Base-by-base conservation (phyloP, 2,797 vertebrate species). In the Silurus aristotelis region DNA sequence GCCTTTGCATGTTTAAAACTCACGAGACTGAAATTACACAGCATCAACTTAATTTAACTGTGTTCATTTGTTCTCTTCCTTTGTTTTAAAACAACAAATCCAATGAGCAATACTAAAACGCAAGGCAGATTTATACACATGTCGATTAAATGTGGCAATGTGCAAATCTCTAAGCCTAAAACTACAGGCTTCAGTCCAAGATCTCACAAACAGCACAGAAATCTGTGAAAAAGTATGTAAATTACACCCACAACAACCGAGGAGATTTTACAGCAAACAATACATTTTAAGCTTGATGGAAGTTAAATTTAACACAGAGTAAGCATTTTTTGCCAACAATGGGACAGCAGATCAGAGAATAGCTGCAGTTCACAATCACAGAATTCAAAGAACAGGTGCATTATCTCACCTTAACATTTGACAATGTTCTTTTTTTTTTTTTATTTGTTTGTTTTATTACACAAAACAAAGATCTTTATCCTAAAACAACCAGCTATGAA, bases 321-420 rank as follows among this genome's bases (percentile, higher is more conserved):
- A 83, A 55, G 71, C 25, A 22, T 66, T 27, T 15, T 76, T 76
- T 77, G 61, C 61, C 25, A 6, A 27, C 3, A 38, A 31, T 9
- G 25, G n/a, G 1, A 76, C 38, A 27, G 14, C 43, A 22, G 43
- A 76, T 22, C 38, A 52, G 2, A 71, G 66, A 8, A 20, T 58
- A 63, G 8, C 48, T 22, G 8, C 7, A 68, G 19, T 46, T 84
- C 17, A 84, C 20, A n/a, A 79, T 52, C 22, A 38, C 5, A 55
- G 82, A 48, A 43, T 52, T 83, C 22, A 83, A 31, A 83, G 38
- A 55, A 27, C 46, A 31, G 12, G 43, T 25, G 17, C n/a, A 61
- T n/a, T 60, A 38, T 25, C 15, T 46, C 2, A 67, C 60, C 38
- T 68, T 70, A 7, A 52, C 9, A 17, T 10, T 38, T 38, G 38